Evolutionary conservation across 2,888 invertebrate genomes (phyloP).

Genomic region (Drepanosiphum platanoidis): DNA sequence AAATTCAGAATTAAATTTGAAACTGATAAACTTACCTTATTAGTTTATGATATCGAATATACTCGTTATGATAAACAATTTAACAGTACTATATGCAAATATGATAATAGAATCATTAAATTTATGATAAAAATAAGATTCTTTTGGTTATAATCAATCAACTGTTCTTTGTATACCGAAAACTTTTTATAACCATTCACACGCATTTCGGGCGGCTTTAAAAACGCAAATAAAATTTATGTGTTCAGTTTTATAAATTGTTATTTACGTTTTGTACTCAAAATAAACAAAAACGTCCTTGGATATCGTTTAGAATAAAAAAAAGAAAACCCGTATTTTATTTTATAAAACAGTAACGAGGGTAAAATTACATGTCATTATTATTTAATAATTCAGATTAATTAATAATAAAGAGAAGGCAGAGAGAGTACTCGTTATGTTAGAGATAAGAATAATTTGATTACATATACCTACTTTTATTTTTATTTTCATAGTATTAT

Average conservation of each 20-base stretch:
- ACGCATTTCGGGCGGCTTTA: background rate
- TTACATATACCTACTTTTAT: too few species aligned
- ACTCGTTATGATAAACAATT: too few species aligned
- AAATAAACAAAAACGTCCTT: constrained; percentile 22
- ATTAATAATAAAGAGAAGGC: background rate
- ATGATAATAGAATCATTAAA: background rate
- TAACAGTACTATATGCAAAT: background rate
- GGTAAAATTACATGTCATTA: background rate
- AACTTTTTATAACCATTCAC: background rate
- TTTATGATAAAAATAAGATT: constrained; percentile 14
- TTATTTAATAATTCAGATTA: background rate
- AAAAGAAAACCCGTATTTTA: constrained; percentile 9
- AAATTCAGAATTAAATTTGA: background rate
- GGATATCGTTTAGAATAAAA: background rate
- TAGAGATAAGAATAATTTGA: constrained; percentile 24
- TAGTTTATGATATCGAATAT: background rate
- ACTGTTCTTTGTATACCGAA: background rate
- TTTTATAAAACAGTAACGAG: background rate
- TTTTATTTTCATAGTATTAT: background rate
- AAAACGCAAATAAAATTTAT: constrained; percentile 18
- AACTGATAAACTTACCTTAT: background rate
- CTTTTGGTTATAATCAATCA: constrained; percentile 25
- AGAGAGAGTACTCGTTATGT: background rate
- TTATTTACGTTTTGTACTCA: constrained; percentile 1
- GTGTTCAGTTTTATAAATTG: constrained; percentile 24